Evolutionary conservation across 2,888 invertebrate species (phyloP), one percentile per base, ranked within the genome.

Genomic region (Andrena haemorrhoa): DNA sequence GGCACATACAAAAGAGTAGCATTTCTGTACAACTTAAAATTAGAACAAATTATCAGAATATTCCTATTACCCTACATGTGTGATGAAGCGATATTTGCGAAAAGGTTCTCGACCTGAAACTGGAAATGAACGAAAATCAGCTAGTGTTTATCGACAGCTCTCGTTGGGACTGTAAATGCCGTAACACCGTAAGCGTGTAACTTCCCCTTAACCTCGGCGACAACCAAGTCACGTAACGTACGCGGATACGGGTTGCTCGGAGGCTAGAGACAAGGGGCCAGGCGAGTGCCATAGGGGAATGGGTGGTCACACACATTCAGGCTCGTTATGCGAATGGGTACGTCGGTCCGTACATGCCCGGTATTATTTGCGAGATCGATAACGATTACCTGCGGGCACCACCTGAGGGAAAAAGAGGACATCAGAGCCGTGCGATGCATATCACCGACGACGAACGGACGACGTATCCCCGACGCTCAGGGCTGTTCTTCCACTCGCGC

Each of bases 301-400:
- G 60, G 64, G 65, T 56, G 73, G 76, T 77, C 78, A 74, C 60
- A 73, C 75, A 75, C 79, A 82, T 87, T 79, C 82, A 85, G 85
- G 69, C 83, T 88, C 85, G 89, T 88, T 88, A 88, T 70, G 85
- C 80, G 85, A 69, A 82, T 72, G 76, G 75, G 76, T 87, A 83
- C 83, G 85, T 79, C 77, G 77, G 64, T 61, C 68, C 70, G 83
- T 89, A 79, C 85, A 83, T 70, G 85, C 69, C 70, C 78, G 84
- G 88, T 89, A 88, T 88, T 88, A 88, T 88, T 88, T 86, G 89
- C 75, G 76, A 88, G 88, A 88, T 88, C 88, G 88, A 88, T 88
- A 88, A 84, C 81, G 88, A 80, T 86, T 87, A 81, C 85, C 88
- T 82, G 84, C 77, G 79, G 77, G 75, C 78, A 56, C 53, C 65